Conservation (phyloP, 2,797 vertebrate species). For the Enteromius treurensis region DNA sequence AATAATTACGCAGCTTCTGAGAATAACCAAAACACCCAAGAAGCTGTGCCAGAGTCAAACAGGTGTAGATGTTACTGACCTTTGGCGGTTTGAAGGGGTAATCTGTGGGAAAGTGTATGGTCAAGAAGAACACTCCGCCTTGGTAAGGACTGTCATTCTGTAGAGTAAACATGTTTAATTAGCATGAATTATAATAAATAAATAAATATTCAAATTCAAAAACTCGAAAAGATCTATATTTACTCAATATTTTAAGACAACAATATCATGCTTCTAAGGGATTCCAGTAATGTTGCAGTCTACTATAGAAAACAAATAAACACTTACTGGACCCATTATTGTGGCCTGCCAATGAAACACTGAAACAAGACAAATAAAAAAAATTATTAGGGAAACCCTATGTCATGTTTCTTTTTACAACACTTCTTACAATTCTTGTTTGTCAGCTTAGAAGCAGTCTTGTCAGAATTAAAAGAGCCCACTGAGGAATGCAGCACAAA, state of each 20-base stretch:
- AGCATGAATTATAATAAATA: background rate
- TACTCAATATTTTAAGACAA: background rate
- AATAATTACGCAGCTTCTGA: constrained; percentile 14
- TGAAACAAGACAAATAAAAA: constrained; percentile 66
- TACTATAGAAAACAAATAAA: background rate
- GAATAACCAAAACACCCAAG: constrained; percentile 10
- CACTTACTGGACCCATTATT: constrained; percentile 86
- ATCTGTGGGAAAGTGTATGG: constrained; percentile 87
- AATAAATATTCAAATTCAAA: background rate
- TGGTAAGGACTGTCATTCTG: constrained; percentile 88
- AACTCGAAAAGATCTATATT: background rate
- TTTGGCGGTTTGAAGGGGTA: constrained; percentile 89
- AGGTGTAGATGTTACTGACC: constrained; percentile 66
- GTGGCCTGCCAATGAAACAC: constrained; percentile 87
- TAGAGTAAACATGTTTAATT: constrained; percentile 55
- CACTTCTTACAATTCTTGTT: background rate
- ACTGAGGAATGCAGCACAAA: constrained; percentile 11
- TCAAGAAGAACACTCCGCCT: constrained; percentile 87
- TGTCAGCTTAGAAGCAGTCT: background rate
- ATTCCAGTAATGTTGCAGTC: background rate
- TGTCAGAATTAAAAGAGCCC: background rate
- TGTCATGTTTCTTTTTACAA: background rate
- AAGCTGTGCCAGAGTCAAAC: background rate
- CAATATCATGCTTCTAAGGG: background rate
- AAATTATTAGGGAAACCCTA: background rate